These are phyloP conservation scores for Epinephelus awoara DNA, from an alignment of 2,797 vertebrate genomes.

Conservation along the genomic window DNA sequence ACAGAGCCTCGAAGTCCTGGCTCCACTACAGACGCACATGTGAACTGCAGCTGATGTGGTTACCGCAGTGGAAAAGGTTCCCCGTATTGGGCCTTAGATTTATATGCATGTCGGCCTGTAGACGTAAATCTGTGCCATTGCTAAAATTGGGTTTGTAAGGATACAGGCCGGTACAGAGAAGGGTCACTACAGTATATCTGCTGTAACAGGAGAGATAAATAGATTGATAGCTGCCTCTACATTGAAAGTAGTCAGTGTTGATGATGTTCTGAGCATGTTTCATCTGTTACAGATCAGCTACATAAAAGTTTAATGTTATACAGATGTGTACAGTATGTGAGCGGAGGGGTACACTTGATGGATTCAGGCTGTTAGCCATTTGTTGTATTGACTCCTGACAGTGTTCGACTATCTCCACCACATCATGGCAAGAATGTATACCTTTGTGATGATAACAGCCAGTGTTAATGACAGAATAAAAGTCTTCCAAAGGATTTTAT, in stretches of 20 bases:
- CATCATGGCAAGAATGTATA: conserved; percentile 8
- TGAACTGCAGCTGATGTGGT: conserved; percentile 77
- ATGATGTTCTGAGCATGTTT: conserved; percentile 29
- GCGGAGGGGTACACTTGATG: conserved; percentile 11
- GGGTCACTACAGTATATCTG: conserved; percentile 8
- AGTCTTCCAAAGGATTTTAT: neutral
- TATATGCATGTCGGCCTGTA: conserved; percentile 51
- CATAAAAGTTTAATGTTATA: conserved; percentile 15
- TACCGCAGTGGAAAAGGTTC: conserved; percentile 58
- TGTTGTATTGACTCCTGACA: conserved; percentile 11
- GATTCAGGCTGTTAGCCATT: conserved; percentile 33
- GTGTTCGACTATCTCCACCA: conserved; percentile 5
- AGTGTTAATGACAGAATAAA: neutral
- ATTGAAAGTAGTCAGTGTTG: conserved; percentile 1
- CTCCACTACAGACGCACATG: conserved; percentile 56
- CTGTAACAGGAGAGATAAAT: neutral
- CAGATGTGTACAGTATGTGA: conserved; percentile 46
- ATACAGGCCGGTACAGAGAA: conserved; percentile 7
- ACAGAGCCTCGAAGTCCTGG: conserved; percentile 51
- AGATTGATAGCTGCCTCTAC: conserved; percentile 9
- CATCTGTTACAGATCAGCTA: conserved; percentile 33
- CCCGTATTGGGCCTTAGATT: conserved; percentile 62
- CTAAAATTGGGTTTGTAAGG: conserved; percentile 37
- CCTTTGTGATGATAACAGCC: neutral
- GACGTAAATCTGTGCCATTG: conserved; percentile 21